Conservation (phyloP, 2,888 invertebrate genomes). For the Agriopis aurantiaria region DNA sequence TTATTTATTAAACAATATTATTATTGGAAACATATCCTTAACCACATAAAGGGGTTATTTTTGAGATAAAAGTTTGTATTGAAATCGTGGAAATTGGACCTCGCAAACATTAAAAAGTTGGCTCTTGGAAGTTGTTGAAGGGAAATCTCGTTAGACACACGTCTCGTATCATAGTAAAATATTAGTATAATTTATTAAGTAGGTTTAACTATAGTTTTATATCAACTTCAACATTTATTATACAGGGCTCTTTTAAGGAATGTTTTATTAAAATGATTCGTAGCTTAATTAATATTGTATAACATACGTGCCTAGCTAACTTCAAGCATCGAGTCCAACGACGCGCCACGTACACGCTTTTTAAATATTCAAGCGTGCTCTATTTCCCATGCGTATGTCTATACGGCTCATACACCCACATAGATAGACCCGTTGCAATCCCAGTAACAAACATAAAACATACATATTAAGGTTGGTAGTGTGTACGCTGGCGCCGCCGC, state of each 20-base stretch:
- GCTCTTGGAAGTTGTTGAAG: too few relatives aligned
- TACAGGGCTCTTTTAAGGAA: background rate
- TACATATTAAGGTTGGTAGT: conserved; percentile 68
- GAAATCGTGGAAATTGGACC: too few relatives aligned
- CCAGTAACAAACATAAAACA: conserved; percentile 75
- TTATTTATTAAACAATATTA: too few relatives aligned
- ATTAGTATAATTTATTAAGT: too few relatives aligned
- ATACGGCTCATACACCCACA: conserved; percentile 42
- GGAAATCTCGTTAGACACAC: too few relatives aligned
- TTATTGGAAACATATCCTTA: too few relatives aligned
- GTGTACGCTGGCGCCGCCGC: conserved; percentile 76
- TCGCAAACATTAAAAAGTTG: too few relatives aligned
- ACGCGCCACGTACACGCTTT: conserved; percentile 55
- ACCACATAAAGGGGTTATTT: too few relatives aligned
- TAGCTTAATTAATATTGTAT: conserved; percentile 22
- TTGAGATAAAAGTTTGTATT: too few relatives aligned
- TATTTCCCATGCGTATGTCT: conserved; percentile 61
- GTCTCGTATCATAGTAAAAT: too few relatives aligned
- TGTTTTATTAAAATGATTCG: conserved; percentile 23
- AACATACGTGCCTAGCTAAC: conserved; percentile 7
- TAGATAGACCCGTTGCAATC: conserved; percentile 60
- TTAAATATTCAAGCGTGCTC: conserved; percentile 75
- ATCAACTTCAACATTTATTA: background rate
- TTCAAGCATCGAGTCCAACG: conserved; percentile 10
- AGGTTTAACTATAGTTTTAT: background rate